Evolutionary conservation across 1,140 invertebrate species (phyloP), one percentile per base, ranked within the genome.

Genomic region (Dolichoris vasculosae): DNA sequence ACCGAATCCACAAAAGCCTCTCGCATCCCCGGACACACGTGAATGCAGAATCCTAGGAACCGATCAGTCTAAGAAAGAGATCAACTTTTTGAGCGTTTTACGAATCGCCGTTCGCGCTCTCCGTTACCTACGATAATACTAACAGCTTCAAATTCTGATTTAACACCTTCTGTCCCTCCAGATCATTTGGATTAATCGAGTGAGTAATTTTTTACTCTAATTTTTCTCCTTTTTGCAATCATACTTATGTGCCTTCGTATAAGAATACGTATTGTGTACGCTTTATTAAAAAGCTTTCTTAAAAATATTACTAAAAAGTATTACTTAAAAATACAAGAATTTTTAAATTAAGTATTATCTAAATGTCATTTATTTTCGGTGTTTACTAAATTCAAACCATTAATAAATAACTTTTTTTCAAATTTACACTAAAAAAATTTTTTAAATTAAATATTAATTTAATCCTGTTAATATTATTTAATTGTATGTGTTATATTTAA

Each of bases 191-290:
- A 43, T 59, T 7, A n/a, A 30, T 43, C 63, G 64, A 82, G 80
- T 82, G 46, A 82, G 80, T 82, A 73, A 11, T 15, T 46, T 80
- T 64, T 6, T 7, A 35, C 3, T 17, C 30, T 32, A 2, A n/a
- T 48, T 32, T 38, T 40, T 11, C 7, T 67, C 26, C 13, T 30
- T 35, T 35, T 32, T 32, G 15, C 20, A 35, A 13, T 67, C 30
- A 35, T 35, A 35, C 30, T 3, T 67, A 23, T 43, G 43, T 7
- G 38, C 38, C 40, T 73, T 38, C 69, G 69, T 73, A 73, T 73
- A 3, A 73, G n/a, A 73, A 43, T 73, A 43, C 43, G 26, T 43
- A 73, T 73, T 73, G 69, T 73, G 69, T 73, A 73, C 69, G 69
- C 69, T 73, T 73, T 43, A 8, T 35, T 73, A 1, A 26, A 59